Conservation (phyloP, 2,888 invertebrate genomes). For the Pterobdella sp. region DNA sequence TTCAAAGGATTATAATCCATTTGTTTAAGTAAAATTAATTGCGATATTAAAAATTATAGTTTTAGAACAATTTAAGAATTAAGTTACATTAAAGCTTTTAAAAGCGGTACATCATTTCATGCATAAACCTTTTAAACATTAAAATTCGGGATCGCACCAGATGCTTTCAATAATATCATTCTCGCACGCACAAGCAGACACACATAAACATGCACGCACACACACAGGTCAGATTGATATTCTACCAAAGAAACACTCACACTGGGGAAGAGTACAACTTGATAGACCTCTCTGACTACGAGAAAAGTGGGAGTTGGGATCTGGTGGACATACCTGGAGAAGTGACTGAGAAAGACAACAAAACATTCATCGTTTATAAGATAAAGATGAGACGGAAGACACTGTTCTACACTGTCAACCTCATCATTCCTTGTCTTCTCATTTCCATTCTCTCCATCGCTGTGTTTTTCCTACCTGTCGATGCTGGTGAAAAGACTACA, state of each 20-base stretch:
- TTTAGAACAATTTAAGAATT: too few relatives aligned
- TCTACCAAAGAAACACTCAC: constrained; percentile 36
- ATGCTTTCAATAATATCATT: neutral
- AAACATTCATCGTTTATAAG: constrained; percentile 73
- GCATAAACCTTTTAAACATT: neutral
- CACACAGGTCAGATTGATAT: constrained; percentile 40
- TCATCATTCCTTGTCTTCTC: constrained; percentile 93
- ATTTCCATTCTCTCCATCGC: constrained; percentile 89
- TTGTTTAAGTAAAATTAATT: too few relatives aligned
- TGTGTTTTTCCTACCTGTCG: constrained; percentile 95
- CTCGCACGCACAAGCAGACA: too few relatives aligned
- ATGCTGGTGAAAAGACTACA: constrained; percentile 84
- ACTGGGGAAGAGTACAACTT: constrained; percentile 40
- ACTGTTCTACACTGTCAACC: constrained; percentile 96
- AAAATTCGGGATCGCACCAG: neutral
- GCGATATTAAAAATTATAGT: too few relatives aligned
- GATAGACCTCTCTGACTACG: constrained; percentile 49
- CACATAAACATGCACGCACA: too few relatives aligned
- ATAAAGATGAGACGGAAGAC: constrained; percentile 78
- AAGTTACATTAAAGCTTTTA: too few relatives aligned
- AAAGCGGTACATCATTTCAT: too few relatives aligned
- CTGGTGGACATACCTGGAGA: constrained; percentile 38
- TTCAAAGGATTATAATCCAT: too few relatives aligned
- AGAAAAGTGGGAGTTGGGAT: constrained; percentile 51
- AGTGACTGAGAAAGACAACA: constrained; percentile 39